Conservation (phyloP, 1,140 invertebrate species). For the Diachasma alloeum region DNA sequence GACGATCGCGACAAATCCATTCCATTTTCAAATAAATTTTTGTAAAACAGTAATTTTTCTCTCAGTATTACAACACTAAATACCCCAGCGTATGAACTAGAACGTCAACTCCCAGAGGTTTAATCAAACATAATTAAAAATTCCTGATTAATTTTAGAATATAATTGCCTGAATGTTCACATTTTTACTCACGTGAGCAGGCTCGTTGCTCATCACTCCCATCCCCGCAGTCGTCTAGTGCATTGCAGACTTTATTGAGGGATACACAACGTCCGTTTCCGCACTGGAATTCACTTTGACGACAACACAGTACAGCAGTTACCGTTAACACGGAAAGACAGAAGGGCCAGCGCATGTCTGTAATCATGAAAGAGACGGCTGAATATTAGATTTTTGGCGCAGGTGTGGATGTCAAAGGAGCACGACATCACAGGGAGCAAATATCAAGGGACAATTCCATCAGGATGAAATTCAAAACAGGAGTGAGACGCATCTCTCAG, state of each 20-base stretch:
- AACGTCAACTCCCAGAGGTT: too few relatives aligned
- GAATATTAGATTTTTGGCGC: background rate
- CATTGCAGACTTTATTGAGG: constrained; percentile 84
- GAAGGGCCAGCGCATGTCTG: constrained; percentile 58
- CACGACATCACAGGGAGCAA: background rate
- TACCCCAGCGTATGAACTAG: too few relatives aligned
- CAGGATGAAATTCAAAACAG: background rate
- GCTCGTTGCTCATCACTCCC: constrained; percentile 83
- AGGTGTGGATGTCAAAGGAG: background rate
- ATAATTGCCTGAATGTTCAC: too few relatives aligned
- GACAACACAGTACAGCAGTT: constrained; percentile 66
- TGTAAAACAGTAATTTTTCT: too few relatives aligned
- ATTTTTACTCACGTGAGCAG: constrained; percentile 81
- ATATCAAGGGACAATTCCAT: background rate
- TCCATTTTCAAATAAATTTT: too few relatives aligned
- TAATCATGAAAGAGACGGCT: constrained; percentile 33
- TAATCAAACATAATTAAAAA: too few relatives aligned
- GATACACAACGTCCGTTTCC: constrained; percentile 81
- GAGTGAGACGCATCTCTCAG: too few relatives aligned
- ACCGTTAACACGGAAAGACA: constrained; percentile 52
- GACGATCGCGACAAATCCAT: too few relatives aligned
- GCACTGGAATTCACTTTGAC: constrained; percentile 82
- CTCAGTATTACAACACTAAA: too few relatives aligned
- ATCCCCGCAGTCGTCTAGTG: constrained; percentile 85
- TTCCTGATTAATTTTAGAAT: too few relatives aligned